These are phyloP conservation scores for Garra rufa DNA, from an alignment of 2,113 vertebrate species.

Conservation along the genomic window DNA sequence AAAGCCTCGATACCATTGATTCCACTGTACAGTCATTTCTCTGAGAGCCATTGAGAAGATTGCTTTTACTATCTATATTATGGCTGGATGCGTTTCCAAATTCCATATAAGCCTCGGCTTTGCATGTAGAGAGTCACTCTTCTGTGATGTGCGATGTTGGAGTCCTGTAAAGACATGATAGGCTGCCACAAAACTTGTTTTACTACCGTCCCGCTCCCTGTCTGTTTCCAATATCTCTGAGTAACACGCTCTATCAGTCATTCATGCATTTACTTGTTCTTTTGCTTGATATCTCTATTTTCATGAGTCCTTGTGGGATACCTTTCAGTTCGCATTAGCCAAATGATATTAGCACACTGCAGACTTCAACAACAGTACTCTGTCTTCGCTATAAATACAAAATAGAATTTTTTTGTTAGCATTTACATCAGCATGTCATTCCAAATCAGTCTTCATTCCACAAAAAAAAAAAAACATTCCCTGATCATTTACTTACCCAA, in stretches of 20 bases:
- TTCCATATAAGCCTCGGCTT: slow-evolving; percentile 26
- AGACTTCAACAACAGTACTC: slow-evolving; percentile 4
- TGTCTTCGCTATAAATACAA: slow-evolving; percentile 32
- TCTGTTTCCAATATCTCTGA: background rate
- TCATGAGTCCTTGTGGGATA: slow-evolving; percentile 59
- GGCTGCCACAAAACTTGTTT: slow-evolving; percentile 4
- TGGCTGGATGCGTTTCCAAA: slow-evolving; percentile 13
- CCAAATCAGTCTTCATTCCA: too few species aligned
- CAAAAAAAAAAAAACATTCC: too few species aligned
- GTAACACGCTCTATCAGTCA: background rate
- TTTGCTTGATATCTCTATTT: slow-evolving; percentile 40
- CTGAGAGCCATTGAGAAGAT: background rate
- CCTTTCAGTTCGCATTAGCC: slow-evolving; percentile 60
- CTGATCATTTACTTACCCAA: too few species aligned
- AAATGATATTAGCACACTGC: background rate
- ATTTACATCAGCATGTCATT: background rate
- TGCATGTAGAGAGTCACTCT: background rate
- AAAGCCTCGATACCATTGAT: slow-evolving; percentile 53
- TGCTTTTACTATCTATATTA: slow-evolving; percentile 7
- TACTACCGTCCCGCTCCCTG: background rate
- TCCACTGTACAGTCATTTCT: background rate
- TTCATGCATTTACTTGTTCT: slow-evolving; percentile 51
- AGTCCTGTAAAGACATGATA: slow-evolving; percentile 13
- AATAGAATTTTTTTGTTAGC: background rate
- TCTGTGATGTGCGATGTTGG: background rate